Base-by-base conservation (phyloP, 2,113 vertebrate species). In the Hoplias malabaricus region DNA sequence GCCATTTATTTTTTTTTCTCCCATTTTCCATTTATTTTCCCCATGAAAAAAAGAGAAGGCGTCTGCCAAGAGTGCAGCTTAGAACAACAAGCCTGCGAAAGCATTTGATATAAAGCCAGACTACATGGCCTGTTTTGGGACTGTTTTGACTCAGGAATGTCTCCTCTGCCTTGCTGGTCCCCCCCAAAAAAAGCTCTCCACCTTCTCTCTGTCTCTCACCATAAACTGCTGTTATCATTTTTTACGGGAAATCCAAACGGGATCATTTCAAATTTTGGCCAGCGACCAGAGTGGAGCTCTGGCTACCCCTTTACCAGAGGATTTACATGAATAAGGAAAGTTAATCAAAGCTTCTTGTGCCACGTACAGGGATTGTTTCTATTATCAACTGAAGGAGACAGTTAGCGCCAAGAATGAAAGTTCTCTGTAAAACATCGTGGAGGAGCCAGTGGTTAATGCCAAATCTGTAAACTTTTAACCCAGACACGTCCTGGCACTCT, bases 21-120 rank as follows among this genome's bases (percentile, higher is more conserved):
- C 66, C 78, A 82, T 79, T 80, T 81, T 81, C 78, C 77, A 81
- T 74, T 73, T 21, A 43, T 78, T 86, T 82, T 81, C 42, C 75
- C 33, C 27, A 75, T 53, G 33, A 77, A 75, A 79, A 78, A 74
- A 86, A 53, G 16, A 13, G 36, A 59, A 46, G 0, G 13, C 23
- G 42, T 56, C 66, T 83, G 79, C 79, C 79, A 79, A 83, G 77
- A 61, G 69, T 59, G 31, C 43, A 63, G 78, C 82, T 84, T 69
- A 80, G 72, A 86, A 72, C 78, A 75, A 70, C 68, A 65, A 56
- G 40, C 40, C 69, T 71, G 79, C 33, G 38, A 76, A 66, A 76
- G 72, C 79, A 67, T 73, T 67, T 77, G 79, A 83, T 71, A 78
- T 74, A 74, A 79, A 67, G 80, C 42, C 75, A 82, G 80, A n/a